Evolutionary conservation across 2,888 invertebrate genomes (phyloP), one percentile per base, ranked within the genome.

Genomic region (Acrocyrtus sp.): DNA sequence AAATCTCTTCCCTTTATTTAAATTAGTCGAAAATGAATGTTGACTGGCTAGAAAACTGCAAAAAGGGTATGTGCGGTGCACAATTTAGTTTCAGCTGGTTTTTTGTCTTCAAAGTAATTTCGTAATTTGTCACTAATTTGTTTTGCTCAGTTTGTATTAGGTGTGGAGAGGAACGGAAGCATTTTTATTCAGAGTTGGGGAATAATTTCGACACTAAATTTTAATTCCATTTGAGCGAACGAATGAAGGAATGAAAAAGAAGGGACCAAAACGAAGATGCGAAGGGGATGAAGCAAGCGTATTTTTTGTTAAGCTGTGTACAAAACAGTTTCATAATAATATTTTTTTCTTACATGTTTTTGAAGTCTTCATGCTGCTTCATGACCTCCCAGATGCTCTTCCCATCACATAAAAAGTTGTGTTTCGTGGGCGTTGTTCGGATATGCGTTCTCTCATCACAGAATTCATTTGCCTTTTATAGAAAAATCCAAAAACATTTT

Each of bases 371-470:
- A 82, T 88, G 88, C 74, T 85, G 84, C 39, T 86, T 82, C 72
- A 89, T 88, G 26, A 90, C 87, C 75, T 89, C 88, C 82, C 88
- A 85, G 2, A 88, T 87, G 81, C 89, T 89, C 50, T 86, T 85
- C 22, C 89, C 85, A 72, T 87, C 85, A 82, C 90, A 90, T 34
- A 90, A 84, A 34, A 88, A 85, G 83, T 90, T 90, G 79, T 90
- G 90, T 83, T 89, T 89, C 27, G 89, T 90, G 1, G 90, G 90
- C 0, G 89, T 88, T 76, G 87, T 87, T 21, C 86, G 85, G 82
- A 90, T 88, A 83, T 90, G 90, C 29, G 85, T 88, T 21, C 85
- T 85, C 56, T 87, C 87, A 80, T 89, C 88, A 83, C 90, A 90
- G 82, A 90, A 90, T 83, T 88, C 87, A 15, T 86, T 86, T n/a